Evolutionary conservation across 2,797 vertebrate species (phyloP).

Genomic region (Ctenopoma multispine): DNA sequence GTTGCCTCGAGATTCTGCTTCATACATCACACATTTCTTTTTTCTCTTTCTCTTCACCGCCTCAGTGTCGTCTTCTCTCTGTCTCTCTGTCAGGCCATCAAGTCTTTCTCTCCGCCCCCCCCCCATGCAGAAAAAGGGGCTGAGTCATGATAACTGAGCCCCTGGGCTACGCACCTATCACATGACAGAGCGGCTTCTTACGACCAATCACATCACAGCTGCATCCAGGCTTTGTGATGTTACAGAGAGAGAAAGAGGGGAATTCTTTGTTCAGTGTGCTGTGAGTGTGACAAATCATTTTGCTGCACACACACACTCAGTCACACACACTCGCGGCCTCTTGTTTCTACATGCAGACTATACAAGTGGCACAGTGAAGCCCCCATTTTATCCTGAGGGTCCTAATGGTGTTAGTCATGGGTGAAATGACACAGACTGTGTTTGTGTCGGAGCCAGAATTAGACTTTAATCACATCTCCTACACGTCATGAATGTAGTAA

Average conservation of each 20-base stretch:
- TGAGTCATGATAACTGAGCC: constrained; percentile 73
- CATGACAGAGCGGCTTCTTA: constrained; percentile 41
- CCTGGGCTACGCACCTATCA: constrained; percentile 66
- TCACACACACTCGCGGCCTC: constrained; percentile 20
- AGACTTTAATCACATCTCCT: constrained; percentile 49
- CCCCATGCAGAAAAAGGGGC: constrained; percentile 53
- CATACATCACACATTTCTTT: neutral
- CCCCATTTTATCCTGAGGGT: constrained; percentile 54
- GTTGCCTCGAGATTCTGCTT: constrained; percentile 1
- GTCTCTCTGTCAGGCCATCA: neutral
- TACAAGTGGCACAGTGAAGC: constrained; percentile 30
- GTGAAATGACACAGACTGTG: constrained; percentile 29
- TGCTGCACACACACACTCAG: constrained; percentile 29
- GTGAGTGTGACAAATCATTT: constrained; percentile 73
- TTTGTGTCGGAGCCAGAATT: constrained; percentile 34
- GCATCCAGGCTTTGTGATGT: constrained; percentile 43
- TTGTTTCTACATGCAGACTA: constrained; percentile 33
- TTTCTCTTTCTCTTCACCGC: no score
- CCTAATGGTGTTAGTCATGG: constrained; percentile 72
- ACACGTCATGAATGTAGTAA: constrained; percentile 24
- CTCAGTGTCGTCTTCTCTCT: no score
- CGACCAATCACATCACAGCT: constrained; percentile 51
- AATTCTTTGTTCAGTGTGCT: constrained; percentile 78
- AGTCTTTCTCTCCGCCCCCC: neutral
- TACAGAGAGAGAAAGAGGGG: constrained; percentile 44